A percentile compares a stretch with the other conserved stretches of the same genome.
Evolutionary conservation across 2,113 vertebrate species (phyloP).

Genomic region (Dunckerocampus dactyliophorus): DNA sequence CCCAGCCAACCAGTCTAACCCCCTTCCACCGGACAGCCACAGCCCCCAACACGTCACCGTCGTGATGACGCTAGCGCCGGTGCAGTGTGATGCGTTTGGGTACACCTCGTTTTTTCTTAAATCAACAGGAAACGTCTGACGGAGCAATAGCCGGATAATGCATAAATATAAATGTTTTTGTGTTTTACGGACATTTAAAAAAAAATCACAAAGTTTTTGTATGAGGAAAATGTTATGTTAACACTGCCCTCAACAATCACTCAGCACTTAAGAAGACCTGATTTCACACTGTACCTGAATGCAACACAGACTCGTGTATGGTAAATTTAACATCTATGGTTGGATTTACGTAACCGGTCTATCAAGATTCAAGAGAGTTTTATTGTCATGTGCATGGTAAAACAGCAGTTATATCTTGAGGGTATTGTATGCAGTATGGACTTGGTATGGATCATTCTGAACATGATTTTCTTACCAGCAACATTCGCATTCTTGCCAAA

Average conservation of each 20-base stretch:
- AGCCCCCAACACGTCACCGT: constrained; percentile 2
- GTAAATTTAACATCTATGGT: too few relatives aligned
- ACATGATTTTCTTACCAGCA: too few relatives aligned
- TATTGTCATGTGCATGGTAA: too few relatives aligned
- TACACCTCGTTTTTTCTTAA: not conserved
- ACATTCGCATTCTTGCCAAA: too few relatives aligned
- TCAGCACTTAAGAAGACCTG: not conserved
- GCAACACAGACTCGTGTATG: not conserved
- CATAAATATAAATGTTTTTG: too few relatives aligned
- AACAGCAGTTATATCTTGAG: too few relatives aligned
- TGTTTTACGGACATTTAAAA: not conserved
- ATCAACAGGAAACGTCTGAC: not conserved
- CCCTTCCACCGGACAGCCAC: not conserved
- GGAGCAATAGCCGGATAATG: not conserved
- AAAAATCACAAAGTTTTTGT: not conserved
- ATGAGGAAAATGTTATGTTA: too few relatives aligned
- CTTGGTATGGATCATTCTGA: too few relatives aligned
- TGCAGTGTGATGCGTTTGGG: not conserved
- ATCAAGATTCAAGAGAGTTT: too few relatives aligned
- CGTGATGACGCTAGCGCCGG: not conserved
- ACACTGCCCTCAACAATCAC: too few relatives aligned
- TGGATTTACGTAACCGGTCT: too few relatives aligned
- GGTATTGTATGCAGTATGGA: too few relatives aligned
- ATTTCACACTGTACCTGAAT: not conserved
- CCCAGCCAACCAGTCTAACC: not conserved